Conservation (phyloP, 1,140 invertebrate species). For the Venustaconcha ellipsiformis region DNA sequence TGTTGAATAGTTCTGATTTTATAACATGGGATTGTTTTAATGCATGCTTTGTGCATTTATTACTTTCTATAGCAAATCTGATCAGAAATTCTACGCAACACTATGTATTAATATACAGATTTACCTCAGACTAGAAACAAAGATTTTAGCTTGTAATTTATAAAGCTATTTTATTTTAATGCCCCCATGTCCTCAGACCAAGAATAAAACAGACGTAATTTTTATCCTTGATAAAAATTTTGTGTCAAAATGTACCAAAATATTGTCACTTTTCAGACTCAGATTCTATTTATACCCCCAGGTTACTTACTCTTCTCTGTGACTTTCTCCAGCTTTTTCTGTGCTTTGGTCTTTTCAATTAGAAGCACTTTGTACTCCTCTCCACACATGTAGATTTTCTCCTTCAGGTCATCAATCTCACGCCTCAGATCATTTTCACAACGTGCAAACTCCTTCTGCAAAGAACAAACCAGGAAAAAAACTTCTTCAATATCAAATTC, state of each 20-base stretch:
- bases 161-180: background rate
- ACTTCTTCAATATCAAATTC: too few relatives aligned
- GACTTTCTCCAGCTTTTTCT: constrained; percentile 39
- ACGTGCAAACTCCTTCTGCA: constrained; percentile 38
- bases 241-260: background rate
- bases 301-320: constrained; percentile 15
- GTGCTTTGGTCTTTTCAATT: constrained; percentile 44
- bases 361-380: constrained; percentile 47
- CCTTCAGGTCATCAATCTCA: constrained; percentile 51
- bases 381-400: constrained; percentile 51
- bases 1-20: too few relatives aligned
- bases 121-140: background rate
- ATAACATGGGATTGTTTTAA: too few relatives aligned
- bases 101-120: too few relatives aligned
- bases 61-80: too few relatives aligned
- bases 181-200: background rate
- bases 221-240: background rate
- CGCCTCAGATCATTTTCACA: constrained; percentile 37
- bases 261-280: background rate
- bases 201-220: background rate
- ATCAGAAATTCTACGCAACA: too few relatives aligned
- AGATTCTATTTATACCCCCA: background rate
- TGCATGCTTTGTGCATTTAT: too few relatives aligned
- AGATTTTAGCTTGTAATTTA: background rate
- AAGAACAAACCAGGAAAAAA: background rate